Evolutionary conservation across 2,113 vertebrate genomes (phyloP).

Genomic region (Tachycineta bicolor): DNA sequence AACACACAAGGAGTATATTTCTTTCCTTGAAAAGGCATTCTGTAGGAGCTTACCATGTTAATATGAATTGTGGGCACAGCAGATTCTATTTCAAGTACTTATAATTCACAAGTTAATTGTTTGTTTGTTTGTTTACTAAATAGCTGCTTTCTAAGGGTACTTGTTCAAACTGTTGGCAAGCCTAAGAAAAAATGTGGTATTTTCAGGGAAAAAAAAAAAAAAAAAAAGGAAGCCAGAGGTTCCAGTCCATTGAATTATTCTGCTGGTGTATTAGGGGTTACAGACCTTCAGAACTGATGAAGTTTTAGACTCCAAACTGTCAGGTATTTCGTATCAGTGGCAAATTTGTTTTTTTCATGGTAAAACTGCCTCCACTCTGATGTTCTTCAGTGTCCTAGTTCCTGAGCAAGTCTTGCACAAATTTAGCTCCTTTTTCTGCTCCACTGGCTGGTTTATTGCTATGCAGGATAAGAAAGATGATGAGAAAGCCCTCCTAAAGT

Average conservation of each 20-base stretch:
- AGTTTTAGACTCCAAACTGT: background rate
- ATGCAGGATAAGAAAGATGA: background rate
- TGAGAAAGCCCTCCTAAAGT: background rate
- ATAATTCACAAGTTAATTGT: conserved; percentile 15
- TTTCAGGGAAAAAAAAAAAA: background rate
- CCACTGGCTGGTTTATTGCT: background rate
- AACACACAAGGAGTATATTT: conserved; percentile 65
- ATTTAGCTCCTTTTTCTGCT: background rate
- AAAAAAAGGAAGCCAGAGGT: background rate
- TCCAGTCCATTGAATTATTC: background rate
- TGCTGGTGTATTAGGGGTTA: background rate
- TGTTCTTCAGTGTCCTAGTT: background rate
- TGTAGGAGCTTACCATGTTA: background rate
- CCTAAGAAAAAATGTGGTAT: background rate
- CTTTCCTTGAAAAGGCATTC: conserved; percentile 50
- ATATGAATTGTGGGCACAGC: conserved; percentile 3
- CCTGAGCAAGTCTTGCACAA: background rate
- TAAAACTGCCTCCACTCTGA: background rate
- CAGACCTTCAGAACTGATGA: background rate
- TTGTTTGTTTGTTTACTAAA: conserved; percentile 39
- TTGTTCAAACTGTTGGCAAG: background rate
- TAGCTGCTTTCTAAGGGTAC: background rate
- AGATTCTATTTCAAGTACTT: conserved; percentile 34
- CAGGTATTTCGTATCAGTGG: background rate
- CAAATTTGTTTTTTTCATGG: background rate